A percentile compares a stretch with the other conserved stretches of the same genome.
phyloP scores from a whole-genome alignment of 2,888 invertebrate species.

The Drosophila demipolita region DNA sequence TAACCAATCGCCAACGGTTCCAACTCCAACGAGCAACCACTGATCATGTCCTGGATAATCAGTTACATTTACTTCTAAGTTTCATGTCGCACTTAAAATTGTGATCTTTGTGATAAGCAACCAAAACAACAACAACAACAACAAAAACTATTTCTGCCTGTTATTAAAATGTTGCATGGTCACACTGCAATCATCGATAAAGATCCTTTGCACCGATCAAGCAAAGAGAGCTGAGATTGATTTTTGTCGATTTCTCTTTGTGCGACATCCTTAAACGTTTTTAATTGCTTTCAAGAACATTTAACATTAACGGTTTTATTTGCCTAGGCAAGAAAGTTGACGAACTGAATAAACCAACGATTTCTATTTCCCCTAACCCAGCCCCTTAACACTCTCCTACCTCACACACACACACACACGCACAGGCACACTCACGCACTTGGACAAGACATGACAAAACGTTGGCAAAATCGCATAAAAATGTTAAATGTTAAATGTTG shows the following conservation, averaged over 20 bases:
- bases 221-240: not conserved
- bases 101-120: not conserved
- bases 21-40: not conserved
- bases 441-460: conserved; percentile 50
- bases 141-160: not conserved
- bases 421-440: conserved; percentile 13
- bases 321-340: not conserved
- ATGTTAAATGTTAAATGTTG: conserved; percentile 64
- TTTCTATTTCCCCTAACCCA: not conserved
- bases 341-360: not conserved
- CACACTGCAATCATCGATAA: not conserved
- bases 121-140: not conserved
- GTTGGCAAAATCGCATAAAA: conserved; percentile 59
- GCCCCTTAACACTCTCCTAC: too few species aligned
- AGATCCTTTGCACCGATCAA: not conserved
- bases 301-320: not conserved
- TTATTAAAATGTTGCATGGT: not conserved
- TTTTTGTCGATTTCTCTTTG: not conserved
- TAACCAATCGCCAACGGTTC: not conserved
- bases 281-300: not conserved
- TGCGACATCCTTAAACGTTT: not conserved
- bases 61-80: not conserved
- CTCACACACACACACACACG: not conserved
- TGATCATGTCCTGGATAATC: conserved; percentile 1
- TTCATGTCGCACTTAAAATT: not conserved